Evolutionary conservation across 2,113 vertebrate genomes (phyloP).

Genomic region (Ochotona curzoniae): DNA sequence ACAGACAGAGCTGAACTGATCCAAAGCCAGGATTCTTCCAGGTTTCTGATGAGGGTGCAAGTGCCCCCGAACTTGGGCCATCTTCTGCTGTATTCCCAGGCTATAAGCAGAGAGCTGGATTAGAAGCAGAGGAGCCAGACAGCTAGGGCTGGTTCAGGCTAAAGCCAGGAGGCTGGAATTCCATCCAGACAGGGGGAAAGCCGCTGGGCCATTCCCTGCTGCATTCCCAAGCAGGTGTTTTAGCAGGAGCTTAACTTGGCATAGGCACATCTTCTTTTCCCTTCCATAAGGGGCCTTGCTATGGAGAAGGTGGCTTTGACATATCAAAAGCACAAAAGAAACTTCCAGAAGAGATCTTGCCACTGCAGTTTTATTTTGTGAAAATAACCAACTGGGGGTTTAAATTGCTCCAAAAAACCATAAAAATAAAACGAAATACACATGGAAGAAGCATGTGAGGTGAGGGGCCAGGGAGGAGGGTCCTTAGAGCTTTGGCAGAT

Average conservation of each 20-base stretch:
- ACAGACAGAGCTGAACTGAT: too few species aligned
- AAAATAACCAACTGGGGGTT: conserved; percentile 85
- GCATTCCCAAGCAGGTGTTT: too few species aligned
- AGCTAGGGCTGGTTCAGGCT: too few species aligned
- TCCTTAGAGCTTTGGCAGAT: conserved; percentile 75
- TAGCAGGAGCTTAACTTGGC: too few species aligned
- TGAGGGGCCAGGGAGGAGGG: conserved; percentile 57
- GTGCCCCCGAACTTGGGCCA: too few species aligned
- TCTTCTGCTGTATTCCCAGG: too few species aligned
- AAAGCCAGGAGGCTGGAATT: neutral
- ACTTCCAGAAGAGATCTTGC: conserved; percentile 70
- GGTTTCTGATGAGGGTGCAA: too few species aligned
- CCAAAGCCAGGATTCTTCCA: too few species aligned
- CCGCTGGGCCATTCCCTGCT: too few species aligned
- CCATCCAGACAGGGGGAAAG: too few species aligned
- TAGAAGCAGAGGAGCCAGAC: too few species aligned
- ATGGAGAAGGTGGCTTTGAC: neutral
- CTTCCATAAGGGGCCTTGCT: neutral
- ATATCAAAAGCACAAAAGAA: conserved; percentile 32
- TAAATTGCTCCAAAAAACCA: conserved; percentile 76
- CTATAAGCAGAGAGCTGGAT: too few species aligned
- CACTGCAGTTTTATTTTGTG: conserved; percentile 89
- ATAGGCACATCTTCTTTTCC: neutral
- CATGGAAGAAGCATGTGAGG: conserved; percentile 73
- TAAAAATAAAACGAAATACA: conserved; percentile 79